Evolutionary conservation across 2,888 invertebrate species (phyloP), one percentile per base, ranked within the genome.

Genomic region (Diplazon laetatorius): DNA sequence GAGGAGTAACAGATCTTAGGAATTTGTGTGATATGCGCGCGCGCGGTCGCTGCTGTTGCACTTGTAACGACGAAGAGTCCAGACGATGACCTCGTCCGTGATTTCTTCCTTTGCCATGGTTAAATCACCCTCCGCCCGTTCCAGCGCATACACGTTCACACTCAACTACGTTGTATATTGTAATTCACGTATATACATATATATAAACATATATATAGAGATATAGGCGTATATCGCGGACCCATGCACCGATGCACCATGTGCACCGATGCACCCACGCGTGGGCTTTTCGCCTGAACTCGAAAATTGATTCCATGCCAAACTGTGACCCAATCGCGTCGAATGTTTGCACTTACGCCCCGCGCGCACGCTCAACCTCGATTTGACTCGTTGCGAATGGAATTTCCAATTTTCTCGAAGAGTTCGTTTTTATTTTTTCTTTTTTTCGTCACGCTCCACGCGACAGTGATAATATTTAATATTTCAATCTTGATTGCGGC

Each of bases 301-400:
- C 25, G 57, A 46, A 37, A 73, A 48, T 65, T 57, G 73, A 73
- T 65, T 65, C 55, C 20, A 25, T 39, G 65, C 71, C 62, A 62
- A 59, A 70, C 59, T 37, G 48, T 60, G 69, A 59, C 59, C 48
- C 48, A 70, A 70, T 59, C 48, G 48, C 60, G 69, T 14, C 14
- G 60, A 70, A 57, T 55, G 52, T 52, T 66, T 44, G 68, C 55
- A 16, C 55, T 55, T 20, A 16, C 55, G 14, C 16, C 35, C 37
- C 6, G 16, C n/a, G n/a, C n/a, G n/a, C n/a, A n/a, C n/a, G n/a
- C n/a, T n/a, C n/a, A n/a, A n/a, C n/a, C n/a, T n/a, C n/a, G 18
- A 57, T 35, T 57, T 52, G 12, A 25, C 14, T n/a, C n/a, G n/a
- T n/a, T n/a, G n/a, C n/a, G n/a, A n/a, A n/a, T n/a, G n/a, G n/a